Percentiles rank a stretch among this genome's conserved stretches.
Evolutionary conservation across 37 sponge, comb jelly and placozoan genomes (phyloP).

Genomic region (Halisarca cf. caerulea): DNA sequence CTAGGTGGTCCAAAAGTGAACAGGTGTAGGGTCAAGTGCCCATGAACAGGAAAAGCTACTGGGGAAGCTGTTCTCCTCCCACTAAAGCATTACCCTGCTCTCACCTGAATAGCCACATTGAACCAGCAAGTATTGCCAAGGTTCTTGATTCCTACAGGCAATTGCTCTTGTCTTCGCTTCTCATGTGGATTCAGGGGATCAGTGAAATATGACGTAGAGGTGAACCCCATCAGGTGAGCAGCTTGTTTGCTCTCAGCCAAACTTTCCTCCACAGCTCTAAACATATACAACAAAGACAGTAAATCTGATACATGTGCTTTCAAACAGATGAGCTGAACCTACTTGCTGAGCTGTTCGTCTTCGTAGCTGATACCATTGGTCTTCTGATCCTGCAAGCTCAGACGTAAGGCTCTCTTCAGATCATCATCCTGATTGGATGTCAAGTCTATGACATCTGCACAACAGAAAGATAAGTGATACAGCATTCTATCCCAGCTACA

Average conservation of each 20-base stretch:
- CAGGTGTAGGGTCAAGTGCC: no score
- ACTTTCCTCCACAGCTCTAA: slow-evolving; percentile 80
- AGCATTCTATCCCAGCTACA: no score
- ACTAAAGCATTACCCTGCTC: not conserved
- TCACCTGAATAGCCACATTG: slow-evolving; percentile 78
- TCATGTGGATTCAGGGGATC: slow-evolving; percentile 81
- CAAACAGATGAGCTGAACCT: not conserved
- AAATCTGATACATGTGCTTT: not conserved
- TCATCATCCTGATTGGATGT: slow-evolving; percentile 48
- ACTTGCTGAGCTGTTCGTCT: slow-evolving; percentile 79
- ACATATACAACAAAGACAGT: no score
- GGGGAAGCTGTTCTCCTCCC: no score
- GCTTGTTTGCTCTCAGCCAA: slow-evolving; percentile 40
- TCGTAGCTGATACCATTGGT: slow-evolving; percentile 43
- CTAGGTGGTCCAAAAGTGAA: no score
- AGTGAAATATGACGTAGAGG: slow-evolving; percentile 19
- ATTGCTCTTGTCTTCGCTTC: slow-evolving; percentile 41
- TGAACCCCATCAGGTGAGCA: slow-evolving; percentile 23
- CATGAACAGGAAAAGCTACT: no score
- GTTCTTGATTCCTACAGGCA: slow-evolving; percentile 79
- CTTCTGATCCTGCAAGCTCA: slow-evolving; percentile 64
- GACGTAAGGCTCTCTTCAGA: slow-evolving; percentile 64
- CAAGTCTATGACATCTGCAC: slow-evolving; percentile 65
- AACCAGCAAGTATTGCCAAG: slow-evolving; percentile 89
- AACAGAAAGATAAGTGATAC: no score